Conservation (phyloP, 2,797 vertebrate genomes). For the Pogonophryne albipinna region DNA sequence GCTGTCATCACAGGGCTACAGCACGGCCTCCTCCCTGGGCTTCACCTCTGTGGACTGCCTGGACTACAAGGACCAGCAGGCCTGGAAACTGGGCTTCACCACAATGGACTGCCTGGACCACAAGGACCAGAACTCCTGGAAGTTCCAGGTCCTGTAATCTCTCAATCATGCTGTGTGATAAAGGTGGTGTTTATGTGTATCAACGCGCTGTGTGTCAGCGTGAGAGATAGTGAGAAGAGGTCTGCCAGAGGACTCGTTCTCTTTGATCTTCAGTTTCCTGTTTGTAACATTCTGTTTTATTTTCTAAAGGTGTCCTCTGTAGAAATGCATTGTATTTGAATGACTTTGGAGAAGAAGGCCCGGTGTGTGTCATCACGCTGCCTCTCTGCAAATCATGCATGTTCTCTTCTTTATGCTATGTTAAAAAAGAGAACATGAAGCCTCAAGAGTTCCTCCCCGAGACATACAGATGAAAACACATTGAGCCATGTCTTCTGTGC, state of each 20-base stretch:
- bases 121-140: slow-evolving; percentile 93
- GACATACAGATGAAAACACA: slow-evolving; percentile 11
- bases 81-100: slow-evolving; percentile 94
- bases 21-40: slow-evolving; percentile 85
- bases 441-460: slow-evolving; percentile 47
- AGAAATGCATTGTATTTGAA: slow-evolving; percentile 43
- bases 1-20: slow-evolving; percentile 90
- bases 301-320: slow-evolving; percentile 59
- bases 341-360: slow-evolving; percentile 40
- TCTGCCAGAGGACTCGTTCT: slow-evolving; percentile 44
- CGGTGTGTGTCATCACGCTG: slow-evolving; percentile 35
- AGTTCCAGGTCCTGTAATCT: slow-evolving; percentile 93
- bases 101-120: slow-evolving; percentile 93
- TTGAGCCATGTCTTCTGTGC: slow-evolving; percentile 33
- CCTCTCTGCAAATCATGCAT: slow-evolving; percentile 36
- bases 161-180: neutral
- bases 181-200: slow-evolving; percentile 5
- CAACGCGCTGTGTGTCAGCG: slow-evolving; percentile 3
- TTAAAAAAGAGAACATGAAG: slow-evolving; percentile 52
- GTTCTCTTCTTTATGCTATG: slow-evolving; percentile 28
- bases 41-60: slow-evolving; percentile 92
- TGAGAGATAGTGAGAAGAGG: slow-evolving; percentile 44
- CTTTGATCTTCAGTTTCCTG: slow-evolving; percentile 53
- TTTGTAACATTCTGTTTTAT: slow-evolving; percentile 60
- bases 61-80: slow-evolving; percentile 94